Base-by-base conservation (phyloP, 2,888 invertebrate genomes). In the Hetaerina titia region DNA sequence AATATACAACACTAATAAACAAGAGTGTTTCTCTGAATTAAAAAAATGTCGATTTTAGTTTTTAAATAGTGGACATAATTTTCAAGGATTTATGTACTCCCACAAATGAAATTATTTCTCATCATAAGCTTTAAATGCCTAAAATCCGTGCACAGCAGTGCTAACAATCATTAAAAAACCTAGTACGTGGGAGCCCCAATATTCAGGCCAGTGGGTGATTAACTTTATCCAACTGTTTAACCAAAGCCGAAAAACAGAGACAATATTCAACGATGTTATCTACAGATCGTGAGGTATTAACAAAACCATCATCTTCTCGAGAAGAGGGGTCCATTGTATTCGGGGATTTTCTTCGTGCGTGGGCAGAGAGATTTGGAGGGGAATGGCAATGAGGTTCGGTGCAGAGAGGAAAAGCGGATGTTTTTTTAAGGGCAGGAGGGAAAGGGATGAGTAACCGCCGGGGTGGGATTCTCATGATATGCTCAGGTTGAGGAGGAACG, bases 391-490 rank as follows among this genome's bases (percentile, higher is more conserved):
- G 31, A 74, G 69, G 69, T 15, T 69, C 69, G 69, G n/a, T 69
- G 2, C 19, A 22, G n/a, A 9, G 69, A 69, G 15, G 69, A 69
- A 69, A 69, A 69, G 69, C 69, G 19, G n/a, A 25, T 74, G 45
- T 45, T 25, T 81, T 81, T 81, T 31, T 81, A 31, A 31, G 31
- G 81, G n/a, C 2, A 2, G 4, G 31, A 22, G 74, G 81, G 31
- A 31, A 81, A 81, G 81, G 81, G 81, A 31, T 69, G 69, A 69
- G 69, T 69, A 69, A 69, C 22, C 69, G 69, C 17, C 69, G 69
- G 69, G n/a, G 7, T 81, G 81, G 25, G 81, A 81, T 81, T 81
- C 81, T 81, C 31, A 81, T 81, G 31, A 31, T 81, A 81, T 81
- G 81, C 81, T 31, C 81, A 81, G 81, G 25, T 81, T 22, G 13